Conservation (phyloP, 2,888 invertebrate species). For the Drosophila phalerata region DNA sequence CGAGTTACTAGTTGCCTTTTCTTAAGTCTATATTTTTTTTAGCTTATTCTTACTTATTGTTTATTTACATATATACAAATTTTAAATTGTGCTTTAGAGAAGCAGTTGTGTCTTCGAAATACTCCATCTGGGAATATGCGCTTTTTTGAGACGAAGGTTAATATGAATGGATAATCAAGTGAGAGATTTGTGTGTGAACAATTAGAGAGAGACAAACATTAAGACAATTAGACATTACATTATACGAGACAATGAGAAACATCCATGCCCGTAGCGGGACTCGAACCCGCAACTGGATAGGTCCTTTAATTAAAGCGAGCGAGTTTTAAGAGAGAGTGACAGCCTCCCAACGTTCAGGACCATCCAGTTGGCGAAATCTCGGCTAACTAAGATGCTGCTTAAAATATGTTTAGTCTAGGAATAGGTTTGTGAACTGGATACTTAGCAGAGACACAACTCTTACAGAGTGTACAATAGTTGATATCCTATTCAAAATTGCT, state of each 20-base stretch:
- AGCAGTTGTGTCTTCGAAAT: no score
- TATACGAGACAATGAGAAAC: background rate
- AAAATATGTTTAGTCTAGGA: background rate
- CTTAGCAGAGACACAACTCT: background rate
- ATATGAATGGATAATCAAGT: no score
- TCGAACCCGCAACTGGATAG: slow-evolving; percentile 43
- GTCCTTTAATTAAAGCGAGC: background rate
- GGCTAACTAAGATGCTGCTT: background rate
- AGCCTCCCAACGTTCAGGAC: slow-evolving; percentile 8
- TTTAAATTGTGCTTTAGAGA: background rate
- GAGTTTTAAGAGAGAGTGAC: background rate
- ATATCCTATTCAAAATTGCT: background rate
- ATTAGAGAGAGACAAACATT: background rate
- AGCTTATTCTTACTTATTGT: background rate
- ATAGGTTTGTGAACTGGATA: slow-evolving; percentile 12
- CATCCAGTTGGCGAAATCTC: slow-evolving; percentile 30
- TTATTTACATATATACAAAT: background rate
- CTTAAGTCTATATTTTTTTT: background rate
- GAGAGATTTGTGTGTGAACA: background rate
- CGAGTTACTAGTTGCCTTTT: background rate
- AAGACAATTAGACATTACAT: background rate
- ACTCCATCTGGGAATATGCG: no score
- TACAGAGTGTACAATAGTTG: background rate
- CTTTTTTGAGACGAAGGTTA: background rate
- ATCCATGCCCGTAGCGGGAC: slow-evolving; percentile 40